Percentiles rank a stretch among this genome's conserved stretches.
Evolutionary conservation across 2,797 vertebrate species (phyloP).

Genomic region (Anabas testudineus): DNA sequence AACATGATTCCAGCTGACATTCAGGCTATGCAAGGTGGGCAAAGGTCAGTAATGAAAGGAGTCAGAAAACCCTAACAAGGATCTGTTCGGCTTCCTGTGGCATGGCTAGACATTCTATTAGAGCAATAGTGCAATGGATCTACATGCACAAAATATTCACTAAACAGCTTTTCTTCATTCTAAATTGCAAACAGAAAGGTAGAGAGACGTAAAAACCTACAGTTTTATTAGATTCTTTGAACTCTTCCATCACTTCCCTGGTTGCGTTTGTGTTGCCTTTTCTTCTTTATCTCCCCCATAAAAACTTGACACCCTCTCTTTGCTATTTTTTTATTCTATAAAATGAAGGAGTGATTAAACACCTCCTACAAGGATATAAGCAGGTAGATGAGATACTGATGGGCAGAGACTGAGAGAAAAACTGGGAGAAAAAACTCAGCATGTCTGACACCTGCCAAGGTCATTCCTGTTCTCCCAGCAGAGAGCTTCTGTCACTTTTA

Average conservation of each 20-base stretch:
- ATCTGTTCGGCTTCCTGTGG: background rate
- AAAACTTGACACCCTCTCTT: constrained; percentile 21
- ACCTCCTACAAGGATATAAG: constrained; percentile 49
- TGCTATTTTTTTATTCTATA: constrained; percentile 31
- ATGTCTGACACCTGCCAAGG: constrained; percentile 66
- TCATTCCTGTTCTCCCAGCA: constrained; percentile 64
- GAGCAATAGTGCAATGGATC: background rate
- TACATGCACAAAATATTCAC: constrained; percentile 13
- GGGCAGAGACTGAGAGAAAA: constrained; percentile 31
- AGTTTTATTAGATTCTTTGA: background rate
- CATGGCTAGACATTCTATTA: background rate
- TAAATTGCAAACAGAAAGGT: too few relatives aligned
- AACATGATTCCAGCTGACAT: too few relatives aligned
- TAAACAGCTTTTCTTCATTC: too few relatives aligned
- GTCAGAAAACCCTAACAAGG: background rate
- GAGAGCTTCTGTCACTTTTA: constrained; percentile 73
- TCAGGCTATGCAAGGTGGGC: too few relatives aligned
- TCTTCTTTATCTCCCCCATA: constrained; percentile 12
- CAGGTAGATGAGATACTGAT: constrained; percentile 30
- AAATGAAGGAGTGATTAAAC: constrained; percentile 49
- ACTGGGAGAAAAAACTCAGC: constrained; percentile 39
- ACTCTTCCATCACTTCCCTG: constrained; percentile 23
- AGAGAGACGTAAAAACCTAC: too few relatives aligned
- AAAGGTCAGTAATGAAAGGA: too few relatives aligned
- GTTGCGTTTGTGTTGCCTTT: background rate